Base-by-base conservation (phyloP, 1,140 invertebrate species). In the Brachionus rubens region DNA sequence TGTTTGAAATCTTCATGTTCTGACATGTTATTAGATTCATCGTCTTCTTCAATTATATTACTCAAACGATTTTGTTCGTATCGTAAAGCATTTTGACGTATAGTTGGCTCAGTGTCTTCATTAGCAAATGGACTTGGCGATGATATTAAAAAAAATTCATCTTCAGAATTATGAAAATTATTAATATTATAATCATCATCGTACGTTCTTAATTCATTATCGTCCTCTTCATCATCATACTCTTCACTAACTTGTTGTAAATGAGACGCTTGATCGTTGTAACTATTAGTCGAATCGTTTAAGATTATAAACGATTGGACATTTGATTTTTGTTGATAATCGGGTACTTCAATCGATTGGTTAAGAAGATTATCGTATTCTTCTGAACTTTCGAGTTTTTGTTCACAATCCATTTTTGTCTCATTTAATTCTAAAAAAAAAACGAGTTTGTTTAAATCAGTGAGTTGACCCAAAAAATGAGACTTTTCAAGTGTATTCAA, bases 11-110 rank as follows among this genome's bases (percentile, higher is more conserved):
- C 36, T 9, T 72, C 68, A 28, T 59, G 54, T 6, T 59, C 54
- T 16, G 54, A 59, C 54, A 24, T 46, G 16, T n/a, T 16, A 43
- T 21, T 21, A 12, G 36, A 43, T 65, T 36, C 41, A 21, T 65
- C 59, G 59, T 65, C 59, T 36, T 72, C 68, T 24, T 72, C 68
- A 19, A 72, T 72, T 72, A 72, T 72, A 48, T 72, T 72, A 36
- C 68, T 72, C 1, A 72, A n/a, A 9, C 68, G 26, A 6, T 72
- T 72, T 47, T 10, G 28, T n/a, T 72, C 68, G 46, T 16, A 48
- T 28, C 50, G 10, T 16, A 33, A 16, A 16, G 54, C 28, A 19
- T 59, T 59, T 28, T 28, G n/a, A 16, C 54, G 26, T 33, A 59
- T 4, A 28, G 36, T 16, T n/a, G 46, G 59, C 50, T 72, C 46